Conservation (phyloP, 2,797 vertebrate species). For the Ctenochaetus hawaiiensis region DNA sequence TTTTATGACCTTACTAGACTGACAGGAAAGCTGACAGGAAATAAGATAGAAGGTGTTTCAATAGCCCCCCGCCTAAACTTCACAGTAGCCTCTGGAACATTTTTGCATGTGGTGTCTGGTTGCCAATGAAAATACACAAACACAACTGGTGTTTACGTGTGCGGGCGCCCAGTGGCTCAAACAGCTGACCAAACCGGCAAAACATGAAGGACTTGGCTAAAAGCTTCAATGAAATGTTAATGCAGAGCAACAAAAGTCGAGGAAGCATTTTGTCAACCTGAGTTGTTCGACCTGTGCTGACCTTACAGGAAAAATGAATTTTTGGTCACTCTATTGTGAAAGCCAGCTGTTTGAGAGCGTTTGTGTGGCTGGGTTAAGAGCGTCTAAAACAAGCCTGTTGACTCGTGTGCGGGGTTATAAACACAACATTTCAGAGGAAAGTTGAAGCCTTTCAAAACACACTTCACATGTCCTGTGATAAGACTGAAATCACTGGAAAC, state of each 20-base stretch:
- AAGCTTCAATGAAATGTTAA: too few relatives aligned
- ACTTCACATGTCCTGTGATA: background rate
- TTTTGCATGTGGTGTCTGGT: background rate
- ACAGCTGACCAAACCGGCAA: too few relatives aligned
- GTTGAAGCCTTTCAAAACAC: background rate
- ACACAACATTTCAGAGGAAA: background rate
- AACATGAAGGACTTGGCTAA: too few relatives aligned
- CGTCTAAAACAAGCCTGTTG: slow-evolving; percentile 25
- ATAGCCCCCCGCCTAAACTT: too few relatives aligned
- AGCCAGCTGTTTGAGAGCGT: background rate
- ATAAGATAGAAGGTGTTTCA: background rate
- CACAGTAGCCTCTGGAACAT: slow-evolving; percentile 12
- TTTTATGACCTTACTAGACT: background rate
- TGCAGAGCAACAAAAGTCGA: background rate
- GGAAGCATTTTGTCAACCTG: background rate
- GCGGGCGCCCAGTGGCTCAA: too few relatives aligned
- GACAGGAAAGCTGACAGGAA: background rate
- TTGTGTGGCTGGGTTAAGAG: background rate
- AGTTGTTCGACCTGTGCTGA: background rate
- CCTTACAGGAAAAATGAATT: background rate
- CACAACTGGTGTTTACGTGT: background rate
- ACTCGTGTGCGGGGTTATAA: slow-evolving; percentile 7
- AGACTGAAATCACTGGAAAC: background rate
- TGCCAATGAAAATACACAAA: slow-evolving; percentile 25
- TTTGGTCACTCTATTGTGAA: slow-evolving; percentile 1